These are phyloP conservation scores for Volucella inanis DNA, from an alignment of 2,888 invertebrate species.

Conservation along the genomic window DNA sequence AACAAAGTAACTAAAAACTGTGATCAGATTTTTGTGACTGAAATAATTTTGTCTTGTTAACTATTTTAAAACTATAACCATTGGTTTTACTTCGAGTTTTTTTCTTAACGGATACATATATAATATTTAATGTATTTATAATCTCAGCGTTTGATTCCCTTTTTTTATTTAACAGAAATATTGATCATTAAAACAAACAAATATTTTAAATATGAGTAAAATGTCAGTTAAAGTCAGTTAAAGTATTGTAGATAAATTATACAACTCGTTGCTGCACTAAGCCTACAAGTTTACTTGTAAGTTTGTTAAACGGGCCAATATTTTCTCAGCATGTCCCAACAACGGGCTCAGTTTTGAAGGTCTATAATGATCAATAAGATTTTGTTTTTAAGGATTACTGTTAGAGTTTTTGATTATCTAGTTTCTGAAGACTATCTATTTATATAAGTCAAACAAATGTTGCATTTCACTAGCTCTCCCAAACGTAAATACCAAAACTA, in stretches of 20 bases:
- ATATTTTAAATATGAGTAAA: too few relatives aligned
- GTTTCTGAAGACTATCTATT: too few relatives aligned
- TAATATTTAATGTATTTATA: background rate
- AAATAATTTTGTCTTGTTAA: slow-evolving; percentile 5
- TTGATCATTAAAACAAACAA: background rate
- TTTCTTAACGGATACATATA: background rate
- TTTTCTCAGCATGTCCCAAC: too few relatives aligned
- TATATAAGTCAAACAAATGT: background rate
- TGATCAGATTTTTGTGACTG: slow-evolving; percentile 1
- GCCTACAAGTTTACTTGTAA: too few relatives aligned
- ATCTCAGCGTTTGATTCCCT: slow-evolving; percentile 15
- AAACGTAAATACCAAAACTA: background rate
- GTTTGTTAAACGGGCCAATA: too few relatives aligned
- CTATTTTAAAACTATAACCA: slow-evolving; percentile 2
- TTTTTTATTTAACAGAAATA: background rate
- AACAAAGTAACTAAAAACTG: background rate
- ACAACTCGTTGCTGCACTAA: too few relatives aligned
- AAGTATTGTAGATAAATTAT: too few relatives aligned
- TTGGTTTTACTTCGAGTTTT: background rate
- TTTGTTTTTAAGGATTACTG: too few relatives aligned
- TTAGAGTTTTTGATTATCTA: too few relatives aligned
- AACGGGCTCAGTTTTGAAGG: too few relatives aligned
- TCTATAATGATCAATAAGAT: too few relatives aligned
- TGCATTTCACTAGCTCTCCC: background rate
- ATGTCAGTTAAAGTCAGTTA: too few relatives aligned